phyloP scores from a whole-genome alignment of 2,113 vertebrate genomes.

The Synchiropus splendidus region DNA sequence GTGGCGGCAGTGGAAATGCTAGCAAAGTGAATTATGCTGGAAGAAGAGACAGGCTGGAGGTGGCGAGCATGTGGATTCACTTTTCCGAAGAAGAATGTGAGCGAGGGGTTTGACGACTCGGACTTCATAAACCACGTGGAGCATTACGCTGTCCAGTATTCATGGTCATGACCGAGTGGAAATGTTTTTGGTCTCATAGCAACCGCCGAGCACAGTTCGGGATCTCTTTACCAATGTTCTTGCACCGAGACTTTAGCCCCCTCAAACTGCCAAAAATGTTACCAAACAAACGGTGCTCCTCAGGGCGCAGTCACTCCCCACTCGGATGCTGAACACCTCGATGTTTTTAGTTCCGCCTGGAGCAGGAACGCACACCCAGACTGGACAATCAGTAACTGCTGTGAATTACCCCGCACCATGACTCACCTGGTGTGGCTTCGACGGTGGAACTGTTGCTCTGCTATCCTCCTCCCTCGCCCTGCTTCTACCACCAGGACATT shows the following conservation, averaged over 20 bases:
- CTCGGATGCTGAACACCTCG: no score
- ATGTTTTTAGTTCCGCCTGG: background rate
- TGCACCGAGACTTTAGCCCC: no score
- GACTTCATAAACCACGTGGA: no score
- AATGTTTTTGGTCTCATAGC: background rate
- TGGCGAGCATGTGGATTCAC: background rate
- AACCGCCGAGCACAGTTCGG: no score
- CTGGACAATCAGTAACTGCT: conserved; percentile 56
- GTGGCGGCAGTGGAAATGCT: background rate
- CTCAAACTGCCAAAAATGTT: conserved; percentile 14
- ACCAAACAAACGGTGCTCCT: background rate
- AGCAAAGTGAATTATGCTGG: conserved; percentile 14
- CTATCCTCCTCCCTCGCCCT: conserved; percentile 11
- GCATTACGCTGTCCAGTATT: background rate
- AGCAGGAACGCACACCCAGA: conserved; percentile 27
- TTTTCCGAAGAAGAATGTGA: no score
- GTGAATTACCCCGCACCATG: conserved; percentile 21
- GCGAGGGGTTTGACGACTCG: no score
- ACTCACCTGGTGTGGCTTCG: no score
- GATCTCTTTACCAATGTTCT: background rate
- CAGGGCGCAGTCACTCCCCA: no score
- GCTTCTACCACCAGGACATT: no score
- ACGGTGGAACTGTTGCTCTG: conserved; percentile 2
- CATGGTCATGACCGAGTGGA: background rate
- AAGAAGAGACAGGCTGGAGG: conserved; percentile 6